Conservation (phyloP, 37 sponge, comb jelly and placozoan species). For the Halisarca cf. caerulea region DNA sequence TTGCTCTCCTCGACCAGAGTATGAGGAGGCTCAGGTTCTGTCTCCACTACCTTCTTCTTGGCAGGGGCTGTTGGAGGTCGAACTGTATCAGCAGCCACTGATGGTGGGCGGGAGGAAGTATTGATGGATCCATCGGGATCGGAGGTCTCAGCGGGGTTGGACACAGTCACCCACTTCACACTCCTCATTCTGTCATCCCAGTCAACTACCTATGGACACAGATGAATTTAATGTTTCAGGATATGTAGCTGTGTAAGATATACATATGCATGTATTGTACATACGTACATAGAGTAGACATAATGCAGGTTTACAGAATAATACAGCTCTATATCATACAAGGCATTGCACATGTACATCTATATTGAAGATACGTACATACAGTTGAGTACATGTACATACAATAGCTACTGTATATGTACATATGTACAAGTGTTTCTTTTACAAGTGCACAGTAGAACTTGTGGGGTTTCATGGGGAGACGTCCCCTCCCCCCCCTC, state of each 20-base stretch:
- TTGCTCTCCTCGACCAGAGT: constrained; percentile 67
- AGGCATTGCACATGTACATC: not conserved
- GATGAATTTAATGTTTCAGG: no score
- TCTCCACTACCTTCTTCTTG: constrained; percentile 73
- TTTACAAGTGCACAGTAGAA: not conserved
- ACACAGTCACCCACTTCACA: constrained; percentile 83
- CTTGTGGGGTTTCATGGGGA: no score
- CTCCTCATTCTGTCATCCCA: constrained; percentile 95
- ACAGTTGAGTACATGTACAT: constrained; percentile 8
- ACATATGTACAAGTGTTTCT: not conserved
- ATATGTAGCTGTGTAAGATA: no score
- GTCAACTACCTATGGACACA: constrained; percentile 69
- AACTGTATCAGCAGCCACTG: constrained; percentile 10
- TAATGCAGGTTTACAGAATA: not conserved
- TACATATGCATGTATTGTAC: not conserved
- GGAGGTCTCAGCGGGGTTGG: not conserved
- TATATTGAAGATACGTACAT: not conserved
- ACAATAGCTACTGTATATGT: not conserved
- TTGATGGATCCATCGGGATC: not conserved
- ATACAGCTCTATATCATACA: not conserved
- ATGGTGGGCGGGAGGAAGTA: constrained; percentile 13
- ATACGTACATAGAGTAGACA: not conserved
- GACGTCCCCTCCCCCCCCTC: no score
- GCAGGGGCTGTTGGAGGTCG: constrained; percentile 18
- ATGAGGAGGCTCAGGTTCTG: constrained; percentile 88